phyloP scores from a whole-genome alignment of 2,113 vertebrate species.

The Nibea albiflora region DNA sequence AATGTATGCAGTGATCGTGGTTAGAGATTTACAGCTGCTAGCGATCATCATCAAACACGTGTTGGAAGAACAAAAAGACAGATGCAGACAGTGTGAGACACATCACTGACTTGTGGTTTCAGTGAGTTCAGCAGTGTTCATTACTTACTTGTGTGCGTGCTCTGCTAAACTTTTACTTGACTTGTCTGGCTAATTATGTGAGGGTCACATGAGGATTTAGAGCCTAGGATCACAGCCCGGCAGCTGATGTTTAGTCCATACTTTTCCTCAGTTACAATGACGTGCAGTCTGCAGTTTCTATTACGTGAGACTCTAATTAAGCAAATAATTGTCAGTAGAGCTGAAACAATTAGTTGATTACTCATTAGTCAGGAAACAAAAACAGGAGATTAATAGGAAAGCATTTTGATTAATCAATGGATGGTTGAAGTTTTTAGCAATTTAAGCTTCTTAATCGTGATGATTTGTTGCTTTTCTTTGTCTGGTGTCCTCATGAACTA shows the following conservation, averaged over 20 bases:
- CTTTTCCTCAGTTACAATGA: not conserved
- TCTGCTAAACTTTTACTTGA: slow-evolving; percentile 49
- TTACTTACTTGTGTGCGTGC: slow-evolving; percentile 16
- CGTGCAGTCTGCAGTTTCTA: not conserved
- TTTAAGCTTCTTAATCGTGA: not conserved
- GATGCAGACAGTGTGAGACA: slow-evolving; percentile 32
- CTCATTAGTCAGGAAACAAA: not conserved
- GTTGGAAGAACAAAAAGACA: slow-evolving; percentile 4
- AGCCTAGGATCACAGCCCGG: slow-evolving; percentile 13
- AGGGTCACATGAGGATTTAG: slow-evolving; percentile 51
- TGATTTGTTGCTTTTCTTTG: not conserved
- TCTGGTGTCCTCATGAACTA: not conserved
- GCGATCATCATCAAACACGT: slow-evolving; percentile 32
- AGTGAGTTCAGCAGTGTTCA: not conserved
- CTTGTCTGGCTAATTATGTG: slow-evolving; percentile 45
- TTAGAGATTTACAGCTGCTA: slow-evolving; percentile 34
- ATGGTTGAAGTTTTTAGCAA: not conserved
- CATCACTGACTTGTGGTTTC: slow-evolving; percentile 19
- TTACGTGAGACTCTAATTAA: not conserved
- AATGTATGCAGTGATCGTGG: slow-evolving; percentile 1
- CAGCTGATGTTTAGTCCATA: not conserved
- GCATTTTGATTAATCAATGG: not conserved
- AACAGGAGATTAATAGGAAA: not conserved
- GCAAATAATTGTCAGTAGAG: not conserved
- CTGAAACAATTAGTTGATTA: not conserved